Conservation (phyloP, 2,888 invertebrate species). For the Brachyptera risi region DNA sequence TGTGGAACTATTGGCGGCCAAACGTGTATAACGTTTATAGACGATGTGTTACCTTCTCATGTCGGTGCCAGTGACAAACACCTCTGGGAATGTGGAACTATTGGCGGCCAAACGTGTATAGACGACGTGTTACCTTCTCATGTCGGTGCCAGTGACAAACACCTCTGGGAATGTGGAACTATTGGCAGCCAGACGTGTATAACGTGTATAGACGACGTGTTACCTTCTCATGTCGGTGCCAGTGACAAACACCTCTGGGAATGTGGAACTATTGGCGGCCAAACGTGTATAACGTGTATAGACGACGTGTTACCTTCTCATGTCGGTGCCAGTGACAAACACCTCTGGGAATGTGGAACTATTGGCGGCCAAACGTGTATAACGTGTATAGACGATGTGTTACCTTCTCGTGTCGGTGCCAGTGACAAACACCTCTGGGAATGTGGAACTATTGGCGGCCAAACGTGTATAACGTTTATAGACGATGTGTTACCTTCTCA, state of each 20-base stretch:
- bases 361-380: constrained; percentile 95
- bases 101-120: constrained; percentile 92
- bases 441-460: constrained; percentile 93
- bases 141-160: constrained; percentile 63
- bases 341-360: constrained; percentile 94
- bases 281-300: no score
- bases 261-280: constrained; percentile 93
- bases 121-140: constrained; percentile 42
- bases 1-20: constrained; percentile 93
- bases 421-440: constrained; percentile 88
- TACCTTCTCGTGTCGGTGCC: constrained; percentile 48
- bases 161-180: constrained; percentile 94
- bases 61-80: constrained; percentile 68
- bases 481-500: constrained; percentile 42
- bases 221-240: constrained; percentile 48
- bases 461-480: no score
- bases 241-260: constrained; percentile 88
- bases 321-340: constrained; percentile 63
- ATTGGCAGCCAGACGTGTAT: constrained; percentile 95
- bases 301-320: constrained; percentile 42
- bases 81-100: constrained; percentile 92
- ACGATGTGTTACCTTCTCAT: constrained; percentile 41
- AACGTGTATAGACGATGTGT: no score
- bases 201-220: no score
- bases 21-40: no score